Base-by-base conservation (phyloP, 2,113 vertebrate species). In the Gila orcuttii region DNA sequence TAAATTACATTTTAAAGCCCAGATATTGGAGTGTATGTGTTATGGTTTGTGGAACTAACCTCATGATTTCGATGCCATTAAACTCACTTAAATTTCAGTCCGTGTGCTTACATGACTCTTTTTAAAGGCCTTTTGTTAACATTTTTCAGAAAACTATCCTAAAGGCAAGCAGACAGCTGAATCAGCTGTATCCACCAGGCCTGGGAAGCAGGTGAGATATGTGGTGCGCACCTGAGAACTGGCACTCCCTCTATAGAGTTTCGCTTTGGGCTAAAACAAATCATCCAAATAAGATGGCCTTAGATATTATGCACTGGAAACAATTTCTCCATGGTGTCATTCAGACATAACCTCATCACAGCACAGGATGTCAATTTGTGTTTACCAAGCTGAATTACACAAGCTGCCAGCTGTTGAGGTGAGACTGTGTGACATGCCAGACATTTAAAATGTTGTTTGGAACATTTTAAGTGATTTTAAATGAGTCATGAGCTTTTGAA, bases 371-470 rank as follows among this genome's bases (percentile, higher is more conserved):
- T 47, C 6, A 45, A 25, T 7, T 45, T n/a, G 71, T 75, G 42
- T 75, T 75, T 47, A 75, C 42, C 23, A 25, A 75, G 47, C 39
- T 47, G 10, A 75, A 75, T 28, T 47, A 75, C 21, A 42, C 23
- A 17, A 50, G 66, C 81, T 86, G 79, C 68, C 78, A 92, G 87
- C 87, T 87, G 84, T 89, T 77, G 75, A 87, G 73, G 69, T 85
- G n/a, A 64, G 76, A 79, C 85, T 57, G 52, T 71, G 62, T 79
- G 17, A 45, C 3, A 59, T 52, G 36, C 87, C 85, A 91, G 92
- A 92, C 88, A 42, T 75, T 59, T 75, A 88, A 85, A 89, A 92
- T 93, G 93, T 94, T 89, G 39, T 74, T 23, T 25, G 42, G 71
- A 74, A 74, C 23, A 74, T 74, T 45, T 73, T 23, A 73, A 62